phyloP scores from a whole-genome alignment of 2,797 vertebrate species.

The Macropus fuliginosus region DNA sequence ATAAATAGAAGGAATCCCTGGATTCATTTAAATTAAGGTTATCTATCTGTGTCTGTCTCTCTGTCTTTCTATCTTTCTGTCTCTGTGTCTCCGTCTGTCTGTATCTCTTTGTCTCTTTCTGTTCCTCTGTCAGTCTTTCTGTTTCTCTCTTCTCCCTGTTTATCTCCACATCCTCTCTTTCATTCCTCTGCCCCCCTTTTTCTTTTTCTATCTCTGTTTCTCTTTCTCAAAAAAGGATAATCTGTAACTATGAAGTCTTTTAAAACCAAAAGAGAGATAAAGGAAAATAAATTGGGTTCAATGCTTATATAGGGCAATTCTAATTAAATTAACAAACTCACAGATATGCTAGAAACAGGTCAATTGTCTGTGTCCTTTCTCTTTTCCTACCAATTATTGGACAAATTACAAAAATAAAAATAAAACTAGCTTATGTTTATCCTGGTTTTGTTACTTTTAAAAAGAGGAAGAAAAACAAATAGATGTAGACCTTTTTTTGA shows the following conservation, averaged over 20 bases:
- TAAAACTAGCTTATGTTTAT: constrained; percentile 41
- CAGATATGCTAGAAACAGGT: constrained; percentile 62
- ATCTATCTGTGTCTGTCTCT: background rate
- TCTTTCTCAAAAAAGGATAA: constrained; percentile 58
- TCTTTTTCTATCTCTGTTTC: background rate
- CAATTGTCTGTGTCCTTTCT: constrained; percentile 50
- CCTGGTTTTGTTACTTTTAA: constrained; percentile 53
- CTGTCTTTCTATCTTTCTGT: background rate
- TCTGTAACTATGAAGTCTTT: constrained; percentile 70
- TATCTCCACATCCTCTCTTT: background rate
- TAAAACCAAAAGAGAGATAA: constrained; percentile 76
- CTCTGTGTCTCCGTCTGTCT: background rate
- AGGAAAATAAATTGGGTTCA: constrained; percentile 80
- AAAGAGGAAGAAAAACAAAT: constrained; percentile 33
- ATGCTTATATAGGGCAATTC: constrained; percentile 79
- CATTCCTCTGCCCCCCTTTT: background rate
- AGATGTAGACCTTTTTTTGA: constrained; percentile 48
- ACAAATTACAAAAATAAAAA: constrained; percentile 3
- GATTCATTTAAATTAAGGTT: constrained; percentile 57
- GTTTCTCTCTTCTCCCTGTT: background rate
- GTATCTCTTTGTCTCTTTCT: background rate
- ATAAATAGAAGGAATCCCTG: constrained; percentile 50
- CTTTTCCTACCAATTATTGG: constrained; percentile 62
- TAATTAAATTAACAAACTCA: constrained; percentile 82
- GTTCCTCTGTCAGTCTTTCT: constrained; percentile 15